Base-by-base conservation (phyloP, 2,888 invertebrate species). In the Neoscelio sp. region DNA sequence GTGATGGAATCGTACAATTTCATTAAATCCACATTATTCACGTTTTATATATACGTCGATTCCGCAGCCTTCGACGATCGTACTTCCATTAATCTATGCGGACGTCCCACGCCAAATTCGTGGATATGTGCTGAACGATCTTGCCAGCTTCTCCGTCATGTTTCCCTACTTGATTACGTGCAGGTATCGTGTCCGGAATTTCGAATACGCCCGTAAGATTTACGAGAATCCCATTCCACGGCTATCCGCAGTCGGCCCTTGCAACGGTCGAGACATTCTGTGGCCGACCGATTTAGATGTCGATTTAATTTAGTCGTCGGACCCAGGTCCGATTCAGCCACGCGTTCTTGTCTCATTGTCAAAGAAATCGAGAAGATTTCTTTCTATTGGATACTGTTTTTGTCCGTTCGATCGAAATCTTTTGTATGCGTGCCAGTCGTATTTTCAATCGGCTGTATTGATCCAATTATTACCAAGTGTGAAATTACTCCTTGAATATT, bases 301-400 rank as follows among this genome's bases (percentile, higher is more conserved):
- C 85, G 85, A 76, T 84, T 85, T 87, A 87, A 88, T 87, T 87
- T 86, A 85, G 85, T 85, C 84, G 84, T 85, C 81, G 67, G 44
- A 23, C 20, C 73, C 67, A 28, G 23, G 18, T 54, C 28, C 46
- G 67, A 68, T 20, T 42, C 71, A 50, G 58, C 78, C 82, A 80
- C 76, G 68, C 68, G 71, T 74, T 71, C 67, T 60, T 60, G 64
- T 58, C 48, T 65, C 42, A 79, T 74, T 79, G 76, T 76, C 79
- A 67, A 58, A 40, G 18, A 18, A 67, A 54, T 54, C 71, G 26
- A 50, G 15, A 30, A 23, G 46, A 40, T 60, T 20, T 17, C 44
- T 30, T 23, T 30, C 40, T 64, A 70, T 46, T 67, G 50, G 2
- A 2, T 12, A 23, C 42, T 54, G n/a, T n/a, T 65, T 74, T 70